Evolutionary conservation across 2,888 invertebrate genomes (phyloP).

Genomic region (Nephrotoma appendiculata): DNA sequence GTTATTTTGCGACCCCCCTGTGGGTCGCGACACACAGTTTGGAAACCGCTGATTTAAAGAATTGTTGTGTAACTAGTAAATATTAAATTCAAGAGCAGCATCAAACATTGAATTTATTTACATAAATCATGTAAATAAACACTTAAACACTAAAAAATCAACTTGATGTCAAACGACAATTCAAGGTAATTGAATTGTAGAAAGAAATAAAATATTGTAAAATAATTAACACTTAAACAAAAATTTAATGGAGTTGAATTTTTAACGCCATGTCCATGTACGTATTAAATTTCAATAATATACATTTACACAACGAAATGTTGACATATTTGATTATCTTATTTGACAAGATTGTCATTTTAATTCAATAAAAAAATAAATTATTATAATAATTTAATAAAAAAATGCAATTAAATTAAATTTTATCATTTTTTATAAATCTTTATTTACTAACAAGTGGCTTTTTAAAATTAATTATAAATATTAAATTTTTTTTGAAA

Average conservation of each 20-base stretch:
- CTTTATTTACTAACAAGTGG: not conserved
- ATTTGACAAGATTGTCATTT: not conserved
- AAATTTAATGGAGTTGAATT: not conserved
- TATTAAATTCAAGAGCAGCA: too few relatives aligned
- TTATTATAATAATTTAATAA: not conserved
- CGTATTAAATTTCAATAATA: not conserved
- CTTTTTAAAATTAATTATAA: not conserved
- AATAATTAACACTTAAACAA: not conserved
- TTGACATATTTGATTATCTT: not conserved
- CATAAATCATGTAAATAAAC: too few relatives aligned
- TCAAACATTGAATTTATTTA: too few relatives aligned
- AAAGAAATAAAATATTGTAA: not conserved
- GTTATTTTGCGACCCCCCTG: too few relatives aligned
- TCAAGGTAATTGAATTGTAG: not conserved
- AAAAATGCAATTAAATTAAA: not conserved
- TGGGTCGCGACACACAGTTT: too few relatives aligned
- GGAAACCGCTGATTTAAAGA: too few relatives aligned
- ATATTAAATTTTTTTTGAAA: not conserved
- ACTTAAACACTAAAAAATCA: not conserved
- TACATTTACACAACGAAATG: not conserved
- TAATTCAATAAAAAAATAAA: not conserved
- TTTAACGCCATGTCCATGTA: not conserved
- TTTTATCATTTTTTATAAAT: not conserved
- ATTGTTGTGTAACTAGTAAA: too few relatives aligned
- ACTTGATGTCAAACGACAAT: not conserved